Percentiles rank a stretch among this genome's conserved stretches.
phyloP scores from a whole-genome alignment of 2,888 invertebrate genomes.

The Gandaritis pyraliata region DNA sequence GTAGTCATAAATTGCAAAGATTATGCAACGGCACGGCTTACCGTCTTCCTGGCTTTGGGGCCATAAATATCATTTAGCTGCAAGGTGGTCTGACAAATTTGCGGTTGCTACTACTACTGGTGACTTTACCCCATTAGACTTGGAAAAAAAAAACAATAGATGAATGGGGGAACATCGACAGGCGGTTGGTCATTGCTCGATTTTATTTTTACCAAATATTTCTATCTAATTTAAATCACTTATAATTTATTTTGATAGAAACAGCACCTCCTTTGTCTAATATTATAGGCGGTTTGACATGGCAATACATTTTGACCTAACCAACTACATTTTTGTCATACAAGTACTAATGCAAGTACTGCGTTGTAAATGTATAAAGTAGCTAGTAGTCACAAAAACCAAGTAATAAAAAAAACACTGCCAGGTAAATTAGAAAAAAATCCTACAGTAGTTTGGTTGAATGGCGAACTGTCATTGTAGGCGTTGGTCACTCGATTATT shows the following conservation, averaged over 20 bases:
- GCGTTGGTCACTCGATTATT: slow-evolving; percentile 49
- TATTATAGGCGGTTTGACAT: too few relatives aligned
- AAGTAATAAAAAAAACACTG: slow-evolving; percentile 32
- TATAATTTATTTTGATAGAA: too few relatives aligned
- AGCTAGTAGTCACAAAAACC: not conserved
- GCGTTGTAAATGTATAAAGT: too few relatives aligned
- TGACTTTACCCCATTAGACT: slow-evolving; percentile 57
- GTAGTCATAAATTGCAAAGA: slow-evolving; percentile 76
- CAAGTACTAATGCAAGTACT: too few relatives aligned
- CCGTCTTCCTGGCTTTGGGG: slow-evolving; percentile 75
- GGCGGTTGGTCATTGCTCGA: slow-evolving; percentile 27
- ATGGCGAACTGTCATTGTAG: slow-evolving; percentile 31
- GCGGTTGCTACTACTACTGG: slow-evolving; percentile 68
- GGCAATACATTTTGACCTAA: too few relatives aligned
- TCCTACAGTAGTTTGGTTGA: slow-evolving; percentile 11
- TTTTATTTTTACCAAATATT: too few relatives aligned
- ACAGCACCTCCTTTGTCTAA: too few relatives aligned
- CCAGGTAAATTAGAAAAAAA: slow-evolving; percentile 10
- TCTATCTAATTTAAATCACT: too few relatives aligned
- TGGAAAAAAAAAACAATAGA: slow-evolving; percentile 40
- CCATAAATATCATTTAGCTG: slow-evolving; percentile 80
- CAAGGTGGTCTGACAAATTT: slow-evolving; percentile 85
- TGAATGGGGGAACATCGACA: slow-evolving; percentile 6
- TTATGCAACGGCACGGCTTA: slow-evolving; percentile 81
- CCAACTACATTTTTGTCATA: too few relatives aligned